These are phyloP conservation scores for Ispidina picta DNA, from an alignment of 2,797 vertebrate species.

Conservation along the genomic window DNA sequence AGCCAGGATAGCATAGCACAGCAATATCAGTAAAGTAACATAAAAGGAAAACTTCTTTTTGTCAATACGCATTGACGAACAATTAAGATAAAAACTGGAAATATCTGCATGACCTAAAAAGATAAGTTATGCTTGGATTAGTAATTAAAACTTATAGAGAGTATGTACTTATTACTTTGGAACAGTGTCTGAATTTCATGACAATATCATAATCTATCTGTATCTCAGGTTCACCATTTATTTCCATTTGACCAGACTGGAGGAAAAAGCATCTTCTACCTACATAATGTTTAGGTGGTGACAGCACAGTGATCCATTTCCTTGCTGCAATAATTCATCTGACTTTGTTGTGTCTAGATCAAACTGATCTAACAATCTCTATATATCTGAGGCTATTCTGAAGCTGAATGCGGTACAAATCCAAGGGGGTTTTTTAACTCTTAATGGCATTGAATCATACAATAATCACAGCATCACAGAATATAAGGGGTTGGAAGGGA, in stretches of 20 bases:
- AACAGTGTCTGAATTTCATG: neutral
- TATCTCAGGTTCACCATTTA: neutral
- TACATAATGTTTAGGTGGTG: neutral
- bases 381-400: neutral
- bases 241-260: neutral
- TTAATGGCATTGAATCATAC: neutral
- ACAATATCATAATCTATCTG: neutral
- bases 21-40: neutral
- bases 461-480: too few relatives aligned
- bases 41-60: neutral
- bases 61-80: neutral
- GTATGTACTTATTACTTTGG: neutral
- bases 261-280: neutral
- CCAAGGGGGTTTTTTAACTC: neutral
- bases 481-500: too few relatives aligned
- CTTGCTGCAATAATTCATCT: neutral
- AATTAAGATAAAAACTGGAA: neutral
- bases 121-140: neutral
- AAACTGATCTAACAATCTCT: neutral
- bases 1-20: neutral
- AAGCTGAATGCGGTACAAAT: neutral
- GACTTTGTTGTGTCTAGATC: neutral
- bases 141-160: neutral
- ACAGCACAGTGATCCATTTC: neutral
- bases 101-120: neutral